Conservation (phyloP, 2,888 invertebrate genomes). For the Lobophora halterata region DNA sequence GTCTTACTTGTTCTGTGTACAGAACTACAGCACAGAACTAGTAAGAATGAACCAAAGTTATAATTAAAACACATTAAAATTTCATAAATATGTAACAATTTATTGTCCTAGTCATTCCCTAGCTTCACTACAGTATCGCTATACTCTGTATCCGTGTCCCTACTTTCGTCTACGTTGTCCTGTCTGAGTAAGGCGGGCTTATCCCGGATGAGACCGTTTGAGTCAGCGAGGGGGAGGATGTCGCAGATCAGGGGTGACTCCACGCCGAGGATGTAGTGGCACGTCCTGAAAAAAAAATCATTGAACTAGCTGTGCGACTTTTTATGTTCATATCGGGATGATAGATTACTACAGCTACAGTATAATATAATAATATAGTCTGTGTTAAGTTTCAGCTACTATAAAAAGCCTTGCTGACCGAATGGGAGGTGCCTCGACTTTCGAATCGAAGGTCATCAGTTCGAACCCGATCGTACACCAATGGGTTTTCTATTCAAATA, state of each 20-base stretch:
- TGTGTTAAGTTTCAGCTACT: no score
- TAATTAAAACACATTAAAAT: slow-evolving; percentile 23
- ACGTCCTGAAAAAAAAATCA: slow-evolving; percentile 70
- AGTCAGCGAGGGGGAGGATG: slow-evolving; percentile 89
- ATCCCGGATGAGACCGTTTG: slow-evolving; percentile 83
- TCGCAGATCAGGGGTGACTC: slow-evolving; percentile 95
- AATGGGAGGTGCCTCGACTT: no score
- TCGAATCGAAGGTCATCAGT: no score
- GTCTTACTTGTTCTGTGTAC: no score
- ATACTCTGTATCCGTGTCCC: slow-evolving; percentile 37
- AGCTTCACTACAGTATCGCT: slow-evolving; percentile 43
- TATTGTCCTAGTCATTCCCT: slow-evolving; percentile 52
- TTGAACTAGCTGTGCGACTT: background rate
- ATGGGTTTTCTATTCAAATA: no score
- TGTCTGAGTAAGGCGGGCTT: slow-evolving; percentile 36
- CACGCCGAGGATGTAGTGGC: slow-evolving; percentile 96
- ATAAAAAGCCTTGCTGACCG: no score
- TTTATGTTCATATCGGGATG: no score
- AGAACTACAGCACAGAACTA: no score
- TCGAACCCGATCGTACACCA: no score
- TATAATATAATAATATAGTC: no score
- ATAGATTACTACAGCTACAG: no score
- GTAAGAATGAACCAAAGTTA: no score
- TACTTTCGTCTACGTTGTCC: slow-evolving; percentile 33
- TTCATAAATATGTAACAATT: slow-evolving; percentile 30